phyloP scores from a whole-genome alignment of 2,888 invertebrate species.

The Leptopterna dolabrata region DNA sequence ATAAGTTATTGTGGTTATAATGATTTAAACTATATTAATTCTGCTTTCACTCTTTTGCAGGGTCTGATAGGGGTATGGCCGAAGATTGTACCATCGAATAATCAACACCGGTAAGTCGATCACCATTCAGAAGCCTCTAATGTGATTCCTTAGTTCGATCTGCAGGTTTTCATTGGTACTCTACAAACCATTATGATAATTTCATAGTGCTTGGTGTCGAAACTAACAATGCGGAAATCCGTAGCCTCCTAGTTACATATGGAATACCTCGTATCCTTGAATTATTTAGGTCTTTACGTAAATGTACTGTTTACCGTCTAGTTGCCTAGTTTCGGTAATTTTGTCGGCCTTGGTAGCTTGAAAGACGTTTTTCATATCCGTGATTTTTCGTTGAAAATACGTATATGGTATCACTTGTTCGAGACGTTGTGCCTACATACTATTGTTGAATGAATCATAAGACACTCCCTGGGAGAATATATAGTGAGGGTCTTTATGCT shows the following conservation, averaged over 20 bases:
- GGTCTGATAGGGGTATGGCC: slow-evolving; percentile 58
- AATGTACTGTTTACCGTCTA: neutral
- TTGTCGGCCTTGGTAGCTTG: neutral
- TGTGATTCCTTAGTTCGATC: too few species aligned
- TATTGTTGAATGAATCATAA: neutral
- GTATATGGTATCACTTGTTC: neutral
- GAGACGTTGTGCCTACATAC: neutral
- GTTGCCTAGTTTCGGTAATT: neutral
- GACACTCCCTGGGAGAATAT: neutral
- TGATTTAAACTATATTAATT: too few species aligned
- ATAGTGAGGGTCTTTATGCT: neutral
- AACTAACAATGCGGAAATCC: too few species aligned
- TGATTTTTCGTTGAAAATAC: neutral
- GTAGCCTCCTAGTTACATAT: too few species aligned
- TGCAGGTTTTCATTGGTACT: too few species aligned
- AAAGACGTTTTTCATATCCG: too few species aligned
- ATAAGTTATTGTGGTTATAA: too few species aligned
- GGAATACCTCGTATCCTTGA: neutral
- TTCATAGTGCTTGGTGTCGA: too few species aligned
- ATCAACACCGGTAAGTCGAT: slow-evolving; percentile 18
- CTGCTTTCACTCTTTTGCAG: slow-evolving; percentile 28
- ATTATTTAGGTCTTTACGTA: neutral
- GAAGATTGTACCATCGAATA: slow-evolving; percentile 37
- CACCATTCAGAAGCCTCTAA: too few species aligned
- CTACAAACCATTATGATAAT: too few species aligned